phyloP scores from a whole-genome alignment of 1,140 invertebrate genomes.

The Triops longicaudatus region DNA sequence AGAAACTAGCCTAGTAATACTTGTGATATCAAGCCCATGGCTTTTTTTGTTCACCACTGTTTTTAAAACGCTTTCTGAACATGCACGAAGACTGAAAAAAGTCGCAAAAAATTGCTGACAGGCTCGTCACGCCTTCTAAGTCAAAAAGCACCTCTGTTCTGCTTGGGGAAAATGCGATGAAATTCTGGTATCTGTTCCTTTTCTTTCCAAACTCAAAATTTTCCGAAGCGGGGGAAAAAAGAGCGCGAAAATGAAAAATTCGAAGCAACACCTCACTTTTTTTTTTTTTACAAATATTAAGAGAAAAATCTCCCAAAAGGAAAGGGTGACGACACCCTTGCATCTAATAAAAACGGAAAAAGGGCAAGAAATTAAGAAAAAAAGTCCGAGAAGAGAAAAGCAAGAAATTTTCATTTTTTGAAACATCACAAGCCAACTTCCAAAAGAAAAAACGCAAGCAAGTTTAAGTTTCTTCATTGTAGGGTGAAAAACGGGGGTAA shows the following conservation, averaged over 20 bases:
- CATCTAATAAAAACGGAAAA: background rate
- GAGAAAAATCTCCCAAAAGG: no score
- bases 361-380: background rate
- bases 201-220: background rate
- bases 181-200: background rate
- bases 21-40: background rate
- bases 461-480: background rate
- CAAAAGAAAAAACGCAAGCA: background rate
- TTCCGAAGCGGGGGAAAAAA: background rate
- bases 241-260: background rate
- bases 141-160: no score
- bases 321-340: no score
- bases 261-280: background rate
- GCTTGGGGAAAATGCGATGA: background rate
- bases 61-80: background rate
- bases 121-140: no score
- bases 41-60: background rate
- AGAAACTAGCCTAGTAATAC: background rate
- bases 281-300: background rate
- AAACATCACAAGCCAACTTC: background rate
- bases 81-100: background rate
- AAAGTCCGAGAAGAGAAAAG: background rate
- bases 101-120: no score
- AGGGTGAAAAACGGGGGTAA: background rate
- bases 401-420: conserved; percentile 1